phyloP scores from a whole-genome alignment of 1,140 invertebrate species.

The Drosophila orosa region DNA sequence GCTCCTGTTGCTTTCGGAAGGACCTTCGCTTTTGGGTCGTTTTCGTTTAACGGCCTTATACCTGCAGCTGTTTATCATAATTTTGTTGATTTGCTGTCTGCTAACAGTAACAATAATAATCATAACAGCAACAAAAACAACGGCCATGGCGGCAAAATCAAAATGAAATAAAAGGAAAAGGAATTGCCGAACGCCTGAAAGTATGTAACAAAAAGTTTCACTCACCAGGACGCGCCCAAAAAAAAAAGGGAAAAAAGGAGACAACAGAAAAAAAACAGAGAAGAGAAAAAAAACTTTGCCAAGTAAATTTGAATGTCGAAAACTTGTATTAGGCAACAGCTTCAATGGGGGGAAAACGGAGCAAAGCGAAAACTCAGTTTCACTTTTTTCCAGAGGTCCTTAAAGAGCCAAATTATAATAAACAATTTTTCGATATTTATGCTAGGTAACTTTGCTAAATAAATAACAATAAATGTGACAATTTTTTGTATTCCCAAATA shows the following conservation, averaged over 20 bases:
- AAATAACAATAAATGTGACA: not conserved
- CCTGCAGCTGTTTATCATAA: slow-evolving; percentile 83
- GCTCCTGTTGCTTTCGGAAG: slow-evolving; percentile 31
- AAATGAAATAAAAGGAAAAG: slow-evolving; percentile 48
- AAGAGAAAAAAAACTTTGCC: slow-evolving; percentile 53
- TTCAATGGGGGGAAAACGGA: slow-evolving; percentile 17
- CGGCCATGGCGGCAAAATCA: slow-evolving; percentile 53
- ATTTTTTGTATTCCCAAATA: too few relatives aligned
- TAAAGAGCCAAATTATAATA: slow-evolving; percentile 18
- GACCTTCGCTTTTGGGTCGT: slow-evolving; percentile 54
- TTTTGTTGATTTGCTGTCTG: slow-evolving; percentile 82
- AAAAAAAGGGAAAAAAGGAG: slow-evolving; percentile 15
- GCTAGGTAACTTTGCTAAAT: not conserved
- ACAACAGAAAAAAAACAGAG: slow-evolving; percentile 18
- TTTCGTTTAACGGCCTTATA: slow-evolving; percentile 69
- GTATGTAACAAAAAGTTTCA: slow-evolving; percentile 57
- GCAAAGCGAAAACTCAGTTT: slow-evolving; percentile 27
- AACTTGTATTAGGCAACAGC: slow-evolving; percentile 58
- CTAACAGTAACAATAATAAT: slow-evolving; percentile 65
- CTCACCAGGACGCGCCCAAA: slow-evolving; percentile 27
- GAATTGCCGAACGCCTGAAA: slow-evolving; percentile 55
- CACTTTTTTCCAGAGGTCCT: slow-evolving; percentile 19
- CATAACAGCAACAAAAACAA: slow-evolving; percentile 63
- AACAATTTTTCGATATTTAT: slow-evolving; percentile 23
- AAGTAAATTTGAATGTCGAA: slow-evolving; percentile 70